Evolutionary conservation across 2,797 vertebrate genomes (phyloP).

Genomic region (Myotis findleyi): DNA sequence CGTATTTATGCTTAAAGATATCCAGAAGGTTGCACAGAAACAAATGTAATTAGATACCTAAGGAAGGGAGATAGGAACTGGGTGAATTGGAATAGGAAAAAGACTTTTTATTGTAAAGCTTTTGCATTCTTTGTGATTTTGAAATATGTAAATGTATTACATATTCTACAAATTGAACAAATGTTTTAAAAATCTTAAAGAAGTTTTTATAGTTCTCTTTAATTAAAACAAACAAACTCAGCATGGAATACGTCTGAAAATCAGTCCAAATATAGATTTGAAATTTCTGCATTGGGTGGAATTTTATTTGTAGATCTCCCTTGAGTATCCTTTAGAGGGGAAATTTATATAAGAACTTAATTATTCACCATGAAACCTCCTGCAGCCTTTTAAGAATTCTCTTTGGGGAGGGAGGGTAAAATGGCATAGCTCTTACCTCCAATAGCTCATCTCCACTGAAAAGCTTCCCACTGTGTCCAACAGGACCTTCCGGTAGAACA

Average conservation of each 20-base stretch:
- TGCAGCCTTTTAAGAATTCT: neutral
- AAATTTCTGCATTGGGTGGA: neutral
- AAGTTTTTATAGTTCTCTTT: neutral
- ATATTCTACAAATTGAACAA: neutral
- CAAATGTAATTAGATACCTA: neutral
- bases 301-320: neutral
- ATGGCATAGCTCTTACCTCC: constrained; percentile 89
- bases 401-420: neutral
- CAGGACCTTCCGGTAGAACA: constrained; percentile 96
- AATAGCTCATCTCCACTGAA: constrained; percentile 97
- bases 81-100: neutral
- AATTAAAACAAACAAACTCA: neutral
- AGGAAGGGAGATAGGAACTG: neutral
- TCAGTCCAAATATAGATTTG: neutral
- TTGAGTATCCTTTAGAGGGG: neutral
- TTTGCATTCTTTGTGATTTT: neutral
- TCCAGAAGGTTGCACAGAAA: neutral
- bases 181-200: neutral
- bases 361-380: neutral
- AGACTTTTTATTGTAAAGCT: neutral
- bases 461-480: constrained; percentile 94
- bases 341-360: constrained; percentile 26
- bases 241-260: neutral
- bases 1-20: constrained; percentile 29
- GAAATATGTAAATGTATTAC: neutral